A percentile compares a stretch with the other conserved stretches of the same genome.
phyloP scores from a whole-genome alignment of 2,797 vertebrate species.

The Dermochelys coriacea region DNA sequence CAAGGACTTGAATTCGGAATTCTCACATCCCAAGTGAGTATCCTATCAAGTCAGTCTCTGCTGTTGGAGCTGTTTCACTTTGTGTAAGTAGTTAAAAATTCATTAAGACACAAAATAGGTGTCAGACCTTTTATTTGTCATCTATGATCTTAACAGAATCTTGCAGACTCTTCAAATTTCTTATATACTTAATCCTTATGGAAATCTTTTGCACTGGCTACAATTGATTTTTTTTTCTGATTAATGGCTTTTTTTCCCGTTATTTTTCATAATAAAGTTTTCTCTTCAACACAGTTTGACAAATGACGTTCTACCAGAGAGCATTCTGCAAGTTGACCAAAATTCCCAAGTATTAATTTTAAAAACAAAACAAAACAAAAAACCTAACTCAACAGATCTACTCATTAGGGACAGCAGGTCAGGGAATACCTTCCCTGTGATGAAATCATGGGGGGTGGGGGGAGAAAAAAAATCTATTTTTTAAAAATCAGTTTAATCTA shows the following conservation, averaged over 20 bases:
- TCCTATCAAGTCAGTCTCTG: background rate
- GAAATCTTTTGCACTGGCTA: background rate
- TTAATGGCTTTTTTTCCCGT: background rate
- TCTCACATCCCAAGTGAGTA: background rate
- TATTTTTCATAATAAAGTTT: background rate
- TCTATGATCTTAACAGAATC: background rate
- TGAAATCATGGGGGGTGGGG: background rate
- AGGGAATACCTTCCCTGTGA: background rate
- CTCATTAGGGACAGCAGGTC: background rate
- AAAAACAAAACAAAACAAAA: background rate
- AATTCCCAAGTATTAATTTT: background rate
- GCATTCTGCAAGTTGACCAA: conserved; percentile 8
- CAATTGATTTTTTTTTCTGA: background rate
- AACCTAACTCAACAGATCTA: background rate
- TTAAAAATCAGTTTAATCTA: background rate
- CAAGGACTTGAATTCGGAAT: background rate
- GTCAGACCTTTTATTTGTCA: conserved; percentile 10
- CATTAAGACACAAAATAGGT: background rate
- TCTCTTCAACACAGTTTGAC: background rate
- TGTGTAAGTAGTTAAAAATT: background rate
- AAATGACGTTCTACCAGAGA: background rate
- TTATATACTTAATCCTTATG: conserved; percentile 17
- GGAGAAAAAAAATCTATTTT: background rate
- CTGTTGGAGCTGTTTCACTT: background rate
- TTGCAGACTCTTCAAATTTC: background rate